Conservation (phyloP, 2,888 invertebrate genomes). For the Mycogona germanica region DNA sequence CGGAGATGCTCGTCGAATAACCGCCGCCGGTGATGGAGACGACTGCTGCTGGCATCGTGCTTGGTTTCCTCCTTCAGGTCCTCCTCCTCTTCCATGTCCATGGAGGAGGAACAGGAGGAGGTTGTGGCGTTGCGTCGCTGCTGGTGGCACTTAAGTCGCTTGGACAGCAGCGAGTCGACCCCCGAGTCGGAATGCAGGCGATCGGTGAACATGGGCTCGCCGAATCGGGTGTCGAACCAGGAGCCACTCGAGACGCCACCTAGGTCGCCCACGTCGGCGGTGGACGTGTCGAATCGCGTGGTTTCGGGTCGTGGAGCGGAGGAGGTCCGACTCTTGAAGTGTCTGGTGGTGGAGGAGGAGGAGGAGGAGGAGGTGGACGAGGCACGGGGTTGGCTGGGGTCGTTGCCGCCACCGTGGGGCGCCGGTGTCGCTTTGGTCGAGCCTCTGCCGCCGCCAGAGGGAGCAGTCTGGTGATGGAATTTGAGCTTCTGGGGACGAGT, state of each 20-base stretch:
- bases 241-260: neutral
- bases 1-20: neutral
- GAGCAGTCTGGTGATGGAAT: slow-evolving; percentile 69
- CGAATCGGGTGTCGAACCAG: neutral
- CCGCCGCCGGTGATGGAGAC: neutral
- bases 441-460: too few relatives aligned
- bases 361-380: neutral
- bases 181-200: neutral
- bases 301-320: too few relatives aligned
- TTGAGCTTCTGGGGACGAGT: slow-evolving; percentile 53
- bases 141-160: slow-evolving; percentile 5
- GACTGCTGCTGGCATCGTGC: too few relatives aligned
- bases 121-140: too few relatives aligned
- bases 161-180: neutral
- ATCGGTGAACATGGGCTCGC: neutral
- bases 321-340: neutral
- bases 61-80: too few relatives aligned
- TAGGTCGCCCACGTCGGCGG: neutral
- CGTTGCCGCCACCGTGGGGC: slow-evolving; percentile 11
- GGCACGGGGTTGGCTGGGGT: neutral
- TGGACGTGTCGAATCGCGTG: neutral
- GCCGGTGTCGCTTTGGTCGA: slow-evolving; percentile 40
- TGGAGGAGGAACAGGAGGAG: too few relatives aligned
- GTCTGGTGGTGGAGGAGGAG: neutral
- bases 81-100: too few relatives aligned